Conservation (phyloP, 2,797 vertebrate species). For the Psittacula echo region DNA sequence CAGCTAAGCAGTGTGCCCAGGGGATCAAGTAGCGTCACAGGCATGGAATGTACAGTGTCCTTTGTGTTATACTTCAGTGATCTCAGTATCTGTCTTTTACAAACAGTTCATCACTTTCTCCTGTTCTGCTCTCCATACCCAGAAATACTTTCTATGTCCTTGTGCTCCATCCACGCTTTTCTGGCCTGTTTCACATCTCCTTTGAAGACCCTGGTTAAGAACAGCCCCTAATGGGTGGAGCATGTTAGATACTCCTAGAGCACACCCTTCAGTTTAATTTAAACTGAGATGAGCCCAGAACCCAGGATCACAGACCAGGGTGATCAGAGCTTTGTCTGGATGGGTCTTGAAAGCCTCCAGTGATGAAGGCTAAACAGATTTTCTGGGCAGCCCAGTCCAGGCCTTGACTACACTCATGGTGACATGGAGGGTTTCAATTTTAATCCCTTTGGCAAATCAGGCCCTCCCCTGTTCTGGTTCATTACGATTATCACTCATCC, state of each 20-base stretch:
- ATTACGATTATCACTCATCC: neutral
- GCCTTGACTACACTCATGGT: neutral
- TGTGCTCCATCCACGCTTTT: neutral
- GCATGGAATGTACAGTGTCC: neutral
- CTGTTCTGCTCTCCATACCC: neutral
- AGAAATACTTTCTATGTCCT: neutral
- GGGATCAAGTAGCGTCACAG: neutral
- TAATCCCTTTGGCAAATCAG: neutral
- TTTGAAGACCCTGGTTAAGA: neutral
- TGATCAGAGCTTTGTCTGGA: neutral
- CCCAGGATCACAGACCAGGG: neutral
- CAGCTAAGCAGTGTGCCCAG: constrained; percentile 26
- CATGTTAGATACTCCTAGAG: neutral
- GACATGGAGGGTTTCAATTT: neutral
- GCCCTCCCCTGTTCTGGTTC: neutral
- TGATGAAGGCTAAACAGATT: neutral
- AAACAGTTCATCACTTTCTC: neutral
- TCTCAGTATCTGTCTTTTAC: neutral
- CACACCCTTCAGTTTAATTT: neutral
- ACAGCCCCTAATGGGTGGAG: neutral
- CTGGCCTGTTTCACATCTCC: neutral
- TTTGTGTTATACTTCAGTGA: neutral
- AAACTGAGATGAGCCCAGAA: neutral
- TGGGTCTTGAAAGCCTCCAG: neutral
- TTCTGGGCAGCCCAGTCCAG: neutral